These are phyloP conservation scores for Agrenia bidenticulata DNA, from an alignment of 2,888 invertebrate genomes.

Conservation along the genomic window DNA sequence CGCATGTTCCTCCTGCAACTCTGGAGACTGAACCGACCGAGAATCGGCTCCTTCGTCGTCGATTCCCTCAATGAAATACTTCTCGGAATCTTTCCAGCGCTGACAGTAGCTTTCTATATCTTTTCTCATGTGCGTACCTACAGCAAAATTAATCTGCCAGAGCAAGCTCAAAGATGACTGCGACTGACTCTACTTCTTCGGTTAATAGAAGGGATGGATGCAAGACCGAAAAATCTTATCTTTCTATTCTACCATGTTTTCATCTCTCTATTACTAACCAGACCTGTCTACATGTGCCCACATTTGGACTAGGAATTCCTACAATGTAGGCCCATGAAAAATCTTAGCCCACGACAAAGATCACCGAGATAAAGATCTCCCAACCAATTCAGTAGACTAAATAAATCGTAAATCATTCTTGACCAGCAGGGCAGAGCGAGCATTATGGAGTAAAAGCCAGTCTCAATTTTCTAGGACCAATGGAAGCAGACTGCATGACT, in stretches of 20 bases:
- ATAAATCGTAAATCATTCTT: too few relatives aligned
- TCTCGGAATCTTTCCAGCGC: slow-evolving; percentile 8
- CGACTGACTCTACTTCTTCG: slow-evolving; percentile 4
- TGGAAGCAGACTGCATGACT: too few relatives aligned
- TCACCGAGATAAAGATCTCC: too few relatives aligned
- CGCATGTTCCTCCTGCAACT: slow-evolving; percentile 47
- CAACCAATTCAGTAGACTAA: too few relatives aligned
- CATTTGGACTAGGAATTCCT: too few relatives aligned
- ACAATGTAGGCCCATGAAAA: too few relatives aligned
- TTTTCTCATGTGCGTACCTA: slow-evolving; percentile 35
- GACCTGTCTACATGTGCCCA: too few relatives aligned
- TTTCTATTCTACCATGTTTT: background rate
- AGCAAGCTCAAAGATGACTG: slow-evolving; percentile 34
- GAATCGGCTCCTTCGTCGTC: slow-evolving; percentile 39
- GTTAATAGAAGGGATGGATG: background rate
- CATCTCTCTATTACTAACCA: background rate
- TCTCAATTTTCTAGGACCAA: too few relatives aligned
- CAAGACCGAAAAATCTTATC: background rate
- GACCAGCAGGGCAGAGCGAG: too few relatives aligned
- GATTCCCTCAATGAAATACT: slow-evolving; percentile 47
- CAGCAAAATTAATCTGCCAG: slow-evolving; percentile 37
- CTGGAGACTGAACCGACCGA: slow-evolving; percentile 22
- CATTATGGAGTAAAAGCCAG: too few relatives aligned
- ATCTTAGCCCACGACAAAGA: too few relatives aligned
- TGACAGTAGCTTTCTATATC: background rate